Base-by-base conservation (phyloP, 2,888 invertebrate species). In the Panorpa germanica region DNA sequence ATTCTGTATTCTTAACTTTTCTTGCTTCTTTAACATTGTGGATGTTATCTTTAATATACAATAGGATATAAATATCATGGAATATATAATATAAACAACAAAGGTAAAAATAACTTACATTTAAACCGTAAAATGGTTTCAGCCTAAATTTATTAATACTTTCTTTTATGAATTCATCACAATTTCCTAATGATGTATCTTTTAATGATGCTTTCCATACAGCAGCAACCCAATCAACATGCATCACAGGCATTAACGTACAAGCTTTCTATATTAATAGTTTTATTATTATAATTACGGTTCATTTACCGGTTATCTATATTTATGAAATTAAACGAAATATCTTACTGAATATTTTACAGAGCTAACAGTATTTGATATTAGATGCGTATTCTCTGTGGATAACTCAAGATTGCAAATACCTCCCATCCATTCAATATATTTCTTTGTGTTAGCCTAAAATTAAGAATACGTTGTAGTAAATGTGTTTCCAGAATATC, bases 341-440 rank as follows among this genome's bases (percentile, higher is more conserved):
- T 10, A 26, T 4, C 59, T 56, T 52, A 75, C 78, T 54, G 70
- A 63, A 48, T 81, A 81, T 51, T 83, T 83, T 32, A 69, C 69
- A 1, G 80, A 76, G 35, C 70, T 61, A 1, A 80, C 75, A 16
- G 69, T 71, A 43, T 73, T 71, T 2, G 85, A 76, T 3, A 91
- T 61, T 12, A 91, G 59, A 56, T 90, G 86, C 5, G 86, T 90
- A 2, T 75, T 71, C 31, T 65, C 62, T 16, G 59, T 59, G 7
- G 68, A 65, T 27, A 82, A 53, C 29, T 62, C 63, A 31, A 65
- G 62, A 25, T 58, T 65, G 44, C 70, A 80, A 24, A 65, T 53
- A 1, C 80, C 83, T 15, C 80, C 81, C 82, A 83, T 82, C 54
- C 69, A 70, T 34, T 70, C 63, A 1, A 82, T 64, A 41, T 65